These are phyloP conservation scores for Uloborus plumipes DNA, from an alignment of 2,888 invertebrate species.

Conservation along the genomic window DNA sequence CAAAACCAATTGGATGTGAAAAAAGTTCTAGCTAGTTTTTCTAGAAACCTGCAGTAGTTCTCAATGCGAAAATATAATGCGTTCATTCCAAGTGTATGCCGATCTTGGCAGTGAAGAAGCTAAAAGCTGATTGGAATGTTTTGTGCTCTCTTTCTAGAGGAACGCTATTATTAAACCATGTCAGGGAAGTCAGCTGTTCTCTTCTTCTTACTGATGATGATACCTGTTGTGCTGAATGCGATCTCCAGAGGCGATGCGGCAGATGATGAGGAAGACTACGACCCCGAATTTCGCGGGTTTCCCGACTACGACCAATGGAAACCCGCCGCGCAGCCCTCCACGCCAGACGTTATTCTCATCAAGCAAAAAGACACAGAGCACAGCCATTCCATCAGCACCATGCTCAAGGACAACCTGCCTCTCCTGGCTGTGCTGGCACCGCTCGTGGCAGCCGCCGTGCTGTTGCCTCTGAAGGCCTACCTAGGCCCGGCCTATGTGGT, in stretches of 20 bases:
- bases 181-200: constrained; percentile 3
- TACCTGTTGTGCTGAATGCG: constrained; percentile 11
- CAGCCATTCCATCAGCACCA: constrained; percentile 13
- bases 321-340: constrained; percentile 35
- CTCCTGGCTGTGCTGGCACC: constrained; percentile 47
- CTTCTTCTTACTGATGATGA: constrained; percentile 28
- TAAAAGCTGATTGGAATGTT: constrained; percentile 44
- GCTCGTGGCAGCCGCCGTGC: constrained; percentile 28
- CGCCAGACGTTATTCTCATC: constrained; percentile 55
- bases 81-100: background rate
- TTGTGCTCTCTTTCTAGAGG: constrained; percentile 57
- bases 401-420: constrained; percentile 47
- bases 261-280: constrained; percentile 11
- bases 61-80: too few relatives aligned
- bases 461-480: constrained; percentile 47
- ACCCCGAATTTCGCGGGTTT: constrained; percentile 37
- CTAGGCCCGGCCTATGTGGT: constrained; percentile 36
- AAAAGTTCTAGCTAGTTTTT: too few relatives aligned
- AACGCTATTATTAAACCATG: constrained; percentile 22
- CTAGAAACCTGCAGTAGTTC: too few relatives aligned
- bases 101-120: constrained; percentile 1
- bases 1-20: background rate
- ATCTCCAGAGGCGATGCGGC: background rate
- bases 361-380: constrained; percentile 44
- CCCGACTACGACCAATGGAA: constrained; percentile 51